Conservation (phyloP, 2,888 invertebrate genomes). For the Acrobasis consociella region DNA sequence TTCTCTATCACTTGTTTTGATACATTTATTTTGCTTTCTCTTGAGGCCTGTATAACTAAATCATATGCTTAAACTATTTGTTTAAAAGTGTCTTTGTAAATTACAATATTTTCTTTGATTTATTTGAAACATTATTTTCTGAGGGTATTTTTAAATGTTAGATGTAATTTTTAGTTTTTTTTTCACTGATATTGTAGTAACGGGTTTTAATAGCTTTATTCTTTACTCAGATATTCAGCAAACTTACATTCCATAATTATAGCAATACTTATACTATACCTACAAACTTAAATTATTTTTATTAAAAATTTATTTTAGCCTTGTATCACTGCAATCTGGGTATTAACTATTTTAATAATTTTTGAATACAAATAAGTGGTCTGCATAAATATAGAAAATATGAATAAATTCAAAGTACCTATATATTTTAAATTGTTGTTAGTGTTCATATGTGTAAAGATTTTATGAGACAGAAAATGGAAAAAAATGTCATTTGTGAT, state of each 20-base stretch:
- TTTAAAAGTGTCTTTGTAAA: not conserved
- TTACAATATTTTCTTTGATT: conserved; percentile 14
- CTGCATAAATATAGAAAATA: conserved; percentile 47
- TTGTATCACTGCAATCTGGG: conserved; percentile 26
- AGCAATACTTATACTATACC: not conserved
- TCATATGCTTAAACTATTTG: not conserved
- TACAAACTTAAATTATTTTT: not conserved
- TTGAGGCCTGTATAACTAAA: conserved; percentile 11
- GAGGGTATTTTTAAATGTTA: conserved; percentile 14
- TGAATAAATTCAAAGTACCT: conserved; percentile 48
- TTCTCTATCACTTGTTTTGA: conserved; percentile 12
- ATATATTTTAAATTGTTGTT: conserved; percentile 81
- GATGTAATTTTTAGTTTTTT: conserved; percentile 7
- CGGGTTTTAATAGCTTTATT: conserved; percentile 18
- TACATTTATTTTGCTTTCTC: conserved; percentile 16
- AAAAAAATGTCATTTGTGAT: conserved; percentile 48
- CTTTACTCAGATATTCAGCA: conserved; percentile 11
- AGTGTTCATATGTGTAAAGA: conserved; percentile 76
- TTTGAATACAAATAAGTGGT: conserved; percentile 41
- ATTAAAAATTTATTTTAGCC: conserved; percentile 8
- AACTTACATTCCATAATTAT: conserved; percentile 12
- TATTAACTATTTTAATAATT: conserved; percentile 28
- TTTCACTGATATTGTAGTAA: conserved; percentile 9
- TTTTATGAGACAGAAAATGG: conserved; percentile 63
- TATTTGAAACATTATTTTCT: conserved; percentile 15